A percentile compares a stretch with the other conserved stretches of the same genome.
phyloP scores from a whole-genome alignment of 2,113 vertebrate species.

The Hippocampus mohnikei region DNA sequence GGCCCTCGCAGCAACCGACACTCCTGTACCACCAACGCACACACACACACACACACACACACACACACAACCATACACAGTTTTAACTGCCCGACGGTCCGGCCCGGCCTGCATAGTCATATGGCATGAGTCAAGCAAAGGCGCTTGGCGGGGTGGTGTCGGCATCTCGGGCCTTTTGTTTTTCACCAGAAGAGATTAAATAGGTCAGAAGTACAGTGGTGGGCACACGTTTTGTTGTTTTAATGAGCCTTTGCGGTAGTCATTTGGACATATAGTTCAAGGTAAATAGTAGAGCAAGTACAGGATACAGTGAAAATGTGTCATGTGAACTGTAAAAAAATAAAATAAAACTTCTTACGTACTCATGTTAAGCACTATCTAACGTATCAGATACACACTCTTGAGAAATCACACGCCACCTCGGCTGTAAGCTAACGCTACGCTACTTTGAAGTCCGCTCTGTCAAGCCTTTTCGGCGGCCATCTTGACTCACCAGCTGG shows the following conservation, averaged over 20 bases:
- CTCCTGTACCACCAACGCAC: slow-evolving; percentile 42
- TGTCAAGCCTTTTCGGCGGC: slow-evolving; percentile 19
- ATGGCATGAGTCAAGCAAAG: slow-evolving; percentile 47
- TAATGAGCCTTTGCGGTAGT: background rate
- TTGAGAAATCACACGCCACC: too few species aligned
- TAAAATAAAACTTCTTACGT: too few species aligned
- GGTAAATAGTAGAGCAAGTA: background rate
- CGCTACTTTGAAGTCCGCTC: background rate
- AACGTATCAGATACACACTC: too few species aligned
- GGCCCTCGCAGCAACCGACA: slow-evolving; percentile 64
- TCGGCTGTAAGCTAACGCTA: background rate
- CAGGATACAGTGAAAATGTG: too few species aligned
- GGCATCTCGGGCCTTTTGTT: slow-evolving; percentile 53
- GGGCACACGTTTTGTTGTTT: background rate
- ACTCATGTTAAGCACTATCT: too few species aligned
- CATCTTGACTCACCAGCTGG: slow-evolving; percentile 60
- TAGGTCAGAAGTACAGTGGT: slow-evolving; percentile 20
- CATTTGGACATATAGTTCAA: background rate
- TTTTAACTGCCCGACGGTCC: slow-evolving; percentile 58
- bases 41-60: slow-evolving; percentile 31
- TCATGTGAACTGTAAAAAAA: too few species aligned
- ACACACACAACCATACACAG: slow-evolving; percentile 34
- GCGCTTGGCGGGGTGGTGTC: slow-evolving; percentile 28
- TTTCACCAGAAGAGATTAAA: slow-evolving; percentile 10
- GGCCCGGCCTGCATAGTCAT: slow-evolving; percentile 52